A percentile compares a stretch with the other conserved stretches of the same genome.
phyloP scores from a whole-genome alignment of 2,797 vertebrate genomes.

The Galaxias olidus region DNA sequence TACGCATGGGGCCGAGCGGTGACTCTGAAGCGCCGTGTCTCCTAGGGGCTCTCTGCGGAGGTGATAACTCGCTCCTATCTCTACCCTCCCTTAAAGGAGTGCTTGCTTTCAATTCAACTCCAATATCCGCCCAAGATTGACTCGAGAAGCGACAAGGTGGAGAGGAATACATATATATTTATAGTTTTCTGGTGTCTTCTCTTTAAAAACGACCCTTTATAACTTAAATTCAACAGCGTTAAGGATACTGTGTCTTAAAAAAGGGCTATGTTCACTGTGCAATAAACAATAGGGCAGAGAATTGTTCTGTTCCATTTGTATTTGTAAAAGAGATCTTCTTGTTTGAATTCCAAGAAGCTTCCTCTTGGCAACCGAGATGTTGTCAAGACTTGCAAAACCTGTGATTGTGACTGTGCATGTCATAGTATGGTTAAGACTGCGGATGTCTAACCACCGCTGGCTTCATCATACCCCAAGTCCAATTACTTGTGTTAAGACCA shows the following conservation, averaged over 20 bases:
- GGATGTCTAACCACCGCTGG: conserved; percentile 1
- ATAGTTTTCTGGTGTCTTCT: conserved; percentile 11
- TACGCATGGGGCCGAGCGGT: conserved; percentile 50
- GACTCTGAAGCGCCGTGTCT: conserved; percentile 53
- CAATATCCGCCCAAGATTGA: conserved; percentile 67
- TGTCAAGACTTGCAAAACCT: too few species aligned
- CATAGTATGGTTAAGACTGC: conserved; percentile 10
- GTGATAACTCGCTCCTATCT: conserved; percentile 68
- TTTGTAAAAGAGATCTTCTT: too few species aligned
- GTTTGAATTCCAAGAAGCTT: too few species aligned
- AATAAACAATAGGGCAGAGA: too few species aligned
- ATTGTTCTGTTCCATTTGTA: too few species aligned
- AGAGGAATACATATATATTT: conserved; percentile 41
- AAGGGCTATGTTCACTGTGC: too few species aligned
- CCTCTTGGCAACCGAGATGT: too few species aligned
- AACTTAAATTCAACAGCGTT: too few species aligned
- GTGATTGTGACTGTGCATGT: conserved; percentile 18
- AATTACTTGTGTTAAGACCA: conserved; percentile 76
- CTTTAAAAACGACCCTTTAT: conserved; percentile 8
- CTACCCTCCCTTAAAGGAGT: conserved; percentile 64
- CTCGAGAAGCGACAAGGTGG: conserved; percentile 49
- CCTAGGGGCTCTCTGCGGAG: conserved; percentile 55
- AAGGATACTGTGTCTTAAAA: too few species aligned
- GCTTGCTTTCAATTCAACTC: conserved; percentile 68
- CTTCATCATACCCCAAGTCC: conserved; percentile 62